phyloP scores from a whole-genome alignment of 2,113 vertebrate genomes.

The Apaloderma vittatum region DNA sequence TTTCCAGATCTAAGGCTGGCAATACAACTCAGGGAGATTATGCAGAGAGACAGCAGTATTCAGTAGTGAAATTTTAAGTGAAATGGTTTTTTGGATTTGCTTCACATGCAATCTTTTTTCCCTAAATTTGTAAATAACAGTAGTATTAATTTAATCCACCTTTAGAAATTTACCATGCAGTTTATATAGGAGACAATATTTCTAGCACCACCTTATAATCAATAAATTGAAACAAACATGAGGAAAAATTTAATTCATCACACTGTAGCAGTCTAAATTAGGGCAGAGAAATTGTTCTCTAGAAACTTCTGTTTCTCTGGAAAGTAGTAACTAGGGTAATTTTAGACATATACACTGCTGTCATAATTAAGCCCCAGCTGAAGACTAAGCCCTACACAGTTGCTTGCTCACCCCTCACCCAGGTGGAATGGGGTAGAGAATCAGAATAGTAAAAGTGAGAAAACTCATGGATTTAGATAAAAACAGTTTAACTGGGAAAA shows the following conservation, averaged over 20 bases:
- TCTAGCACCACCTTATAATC: background rate
- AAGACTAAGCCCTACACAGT: background rate
- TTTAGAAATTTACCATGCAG: background rate
- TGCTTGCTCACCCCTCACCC: no score
- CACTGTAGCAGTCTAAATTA: background rate
- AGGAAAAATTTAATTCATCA: background rate
- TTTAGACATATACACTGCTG: background rate
- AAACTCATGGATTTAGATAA: background rate
- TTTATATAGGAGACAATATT: background rate
- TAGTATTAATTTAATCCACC: background rate
- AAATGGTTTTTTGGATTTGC: background rate
- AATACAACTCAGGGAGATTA: background rate
- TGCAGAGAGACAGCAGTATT: background rate
- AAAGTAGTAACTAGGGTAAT: background rate
- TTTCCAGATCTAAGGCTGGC: background rate
- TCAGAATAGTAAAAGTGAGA: background rate
- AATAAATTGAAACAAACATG: background rate
- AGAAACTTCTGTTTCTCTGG: background rate
- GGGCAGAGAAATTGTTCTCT: background rate
- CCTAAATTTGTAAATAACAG: background rate
- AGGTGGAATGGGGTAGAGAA: background rate
- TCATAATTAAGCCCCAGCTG: background rate
- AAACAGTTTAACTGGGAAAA: background rate
- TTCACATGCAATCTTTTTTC: background rate
- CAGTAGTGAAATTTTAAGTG: background rate